Evolutionary conservation across 1,140 invertebrate species (phyloP), one percentile per base, ranked within the genome.

Genomic region (Lepeophtheirus salmonis): DNA sequence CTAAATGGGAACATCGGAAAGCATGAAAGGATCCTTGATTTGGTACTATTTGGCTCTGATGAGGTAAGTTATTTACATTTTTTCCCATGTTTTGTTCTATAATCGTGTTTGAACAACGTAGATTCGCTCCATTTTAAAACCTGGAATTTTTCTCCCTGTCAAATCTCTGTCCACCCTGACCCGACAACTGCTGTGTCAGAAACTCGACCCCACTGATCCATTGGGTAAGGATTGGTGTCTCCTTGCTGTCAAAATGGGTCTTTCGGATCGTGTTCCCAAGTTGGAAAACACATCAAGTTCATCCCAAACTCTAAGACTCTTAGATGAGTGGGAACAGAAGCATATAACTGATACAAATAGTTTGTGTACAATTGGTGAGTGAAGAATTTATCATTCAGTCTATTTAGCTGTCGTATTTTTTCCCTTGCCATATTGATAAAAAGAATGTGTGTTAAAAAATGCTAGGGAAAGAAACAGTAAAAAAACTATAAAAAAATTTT

Each of bases 181-280:
- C 0, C 67, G 75, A 21, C 71, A 74, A 61, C 63, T 67, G 30
- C 63, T 72, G 14, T 79, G 80, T 56, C 70, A 76, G 20, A 70
- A 84, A 56, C 71, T 89, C 13, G 86, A 89, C 72, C 82, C 83
- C 0, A 77, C 81, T 4, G 83, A 88, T 68, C 75, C 78, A 1
- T 79, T 85, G 67, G 86, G 86, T 12, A 74, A 80, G 23, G 23
- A 56, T 52, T 88, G 85, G 85, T 86, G 83, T 68, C 73, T 89
- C 58, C 69, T 89, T 23, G 84, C 84, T 2, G 78, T 88, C 0
- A 75, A 79, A 62, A 70, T 88, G 23, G 83, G 83, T 20, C 70
- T 83, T 55, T 68, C 74, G 21, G 75, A 79, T 51, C 69, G 72
- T 53, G 63, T 80, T 14, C 77, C 77, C 12, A 67, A 70, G 18